These are phyloP conservation scores for Heterocephalus glaber DNA, from an alignment of 2,113 vertebrate genomes.

Conservation along the genomic window DNA sequence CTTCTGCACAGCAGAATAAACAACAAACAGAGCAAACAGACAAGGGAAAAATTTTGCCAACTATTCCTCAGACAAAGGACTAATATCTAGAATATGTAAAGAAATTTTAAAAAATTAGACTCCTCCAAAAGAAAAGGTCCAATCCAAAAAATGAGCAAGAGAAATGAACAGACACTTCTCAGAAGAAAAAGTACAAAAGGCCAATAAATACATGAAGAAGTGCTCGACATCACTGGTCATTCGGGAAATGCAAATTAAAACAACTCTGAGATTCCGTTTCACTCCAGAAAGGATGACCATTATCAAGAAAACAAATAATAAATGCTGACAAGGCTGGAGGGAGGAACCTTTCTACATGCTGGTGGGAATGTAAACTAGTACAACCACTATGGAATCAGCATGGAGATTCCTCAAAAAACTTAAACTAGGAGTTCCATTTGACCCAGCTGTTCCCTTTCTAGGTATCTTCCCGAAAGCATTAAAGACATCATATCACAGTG, in stretches of 20 bases:
- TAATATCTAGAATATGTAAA: not conserved
- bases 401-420: too few relatives aligned
- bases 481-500: too few relatives aligned
- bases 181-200: not conserved
- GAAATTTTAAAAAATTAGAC: not conserved
- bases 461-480: too few relatives aligned
- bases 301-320: not conserved
- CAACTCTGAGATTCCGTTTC: not conserved
- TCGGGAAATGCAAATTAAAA: not conserved
- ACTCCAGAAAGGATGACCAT: not conserved
- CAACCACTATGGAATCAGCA: too few relatives aligned
- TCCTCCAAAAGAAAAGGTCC: not conserved
- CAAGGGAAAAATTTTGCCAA: not conserved
- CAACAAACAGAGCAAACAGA: not conserved
- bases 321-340: not conserved
- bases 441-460: too few relatives aligned
- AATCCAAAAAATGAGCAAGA: not conserved
- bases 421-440: too few relatives aligned
- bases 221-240: not conserved
- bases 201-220: not conserved
- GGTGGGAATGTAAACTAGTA: too few relatives aligned
- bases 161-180: not conserved
- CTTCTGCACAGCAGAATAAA: not conserved
- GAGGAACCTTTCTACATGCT: too few relatives aligned
- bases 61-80: not conserved